Evolutionary conservation across 1,140 invertebrate species (phyloP), one percentile per base, ranked within the genome.

Genomic region (Caenorhabditis latens): DNA sequence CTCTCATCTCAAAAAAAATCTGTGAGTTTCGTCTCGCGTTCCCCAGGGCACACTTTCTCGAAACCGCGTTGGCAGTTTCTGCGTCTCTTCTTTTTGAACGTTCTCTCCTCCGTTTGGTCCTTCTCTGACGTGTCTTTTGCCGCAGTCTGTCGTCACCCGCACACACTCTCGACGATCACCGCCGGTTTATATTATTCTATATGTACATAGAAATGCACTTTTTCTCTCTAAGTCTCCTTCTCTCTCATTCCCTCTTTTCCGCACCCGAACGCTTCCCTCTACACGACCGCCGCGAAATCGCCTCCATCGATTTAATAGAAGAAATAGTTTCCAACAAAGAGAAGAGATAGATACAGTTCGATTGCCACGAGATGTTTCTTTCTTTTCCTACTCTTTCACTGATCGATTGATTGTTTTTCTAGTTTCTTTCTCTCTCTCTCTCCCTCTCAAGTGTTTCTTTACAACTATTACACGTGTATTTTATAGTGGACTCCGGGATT

Each of bases 101-200:
- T n/a, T 79, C 71, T 79, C n/a, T 79, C 40, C 19, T 46, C 2
- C 71, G 14, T n/a, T 24, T 6, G 4, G 43, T 24, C 42, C 4
- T 14, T 32, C 16, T 65, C 19, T 40, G 61, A 32, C 24, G 65
- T 6, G 42, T 11, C 9, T 42, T 43, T 46, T 16, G 11, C 32
- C 21, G 11, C 40, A 40, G 9, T 71, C 65, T 71, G 65, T 71
- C 65, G 65, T 71, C 61, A 63, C 50, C 8, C 63, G 9, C 24
- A 67, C 71, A 79, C 71, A 79, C 71, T 79, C 71, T 79, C 71
- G 71, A 24, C 71, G 43, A 79, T 79, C 71, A 46, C 42, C 67
- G 71, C 71, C 71, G 46, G 71, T 79, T 79, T 79, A 50, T 79
- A 79, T 50, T 79, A 79, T 79, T 79, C 46, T n/a, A 50, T 79